Conservation (phyloP, 2,888 invertebrate species). For the Rhaphigaster nebulosa region DNA sequence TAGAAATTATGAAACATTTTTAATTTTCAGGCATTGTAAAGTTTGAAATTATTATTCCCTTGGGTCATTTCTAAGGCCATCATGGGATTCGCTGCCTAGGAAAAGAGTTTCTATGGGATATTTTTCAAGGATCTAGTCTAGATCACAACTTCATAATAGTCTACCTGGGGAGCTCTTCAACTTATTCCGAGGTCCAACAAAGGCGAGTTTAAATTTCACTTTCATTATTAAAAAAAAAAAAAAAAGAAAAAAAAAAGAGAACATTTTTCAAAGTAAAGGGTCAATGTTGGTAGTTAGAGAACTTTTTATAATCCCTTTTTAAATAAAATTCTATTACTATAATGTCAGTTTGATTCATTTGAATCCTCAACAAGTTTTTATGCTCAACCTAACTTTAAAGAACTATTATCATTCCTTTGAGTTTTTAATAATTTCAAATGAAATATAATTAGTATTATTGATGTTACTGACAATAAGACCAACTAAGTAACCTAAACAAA, state of each 20-base stretch:
- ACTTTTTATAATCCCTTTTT: background rate
- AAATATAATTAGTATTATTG: no score
- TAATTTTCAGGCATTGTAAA: slow-evolving; percentile 3
- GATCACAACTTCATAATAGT: slow-evolving; percentile 10
- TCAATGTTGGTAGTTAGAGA: background rate
- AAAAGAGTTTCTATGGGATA: background rate
- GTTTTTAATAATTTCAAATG: no score
- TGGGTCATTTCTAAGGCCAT: background rate
- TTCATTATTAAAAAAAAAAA: background rate
- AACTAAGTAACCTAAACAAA: no score
- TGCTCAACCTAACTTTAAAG: no score
- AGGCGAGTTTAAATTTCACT: background rate
- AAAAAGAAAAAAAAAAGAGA: background rate
- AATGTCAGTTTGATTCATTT: background rate
- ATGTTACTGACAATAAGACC: no score
- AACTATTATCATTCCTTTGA: no score
- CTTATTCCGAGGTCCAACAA: background rate
- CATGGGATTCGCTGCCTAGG: background rate
- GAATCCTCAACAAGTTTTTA: background rate
- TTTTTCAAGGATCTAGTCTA: background rate
- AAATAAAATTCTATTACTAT: background rate
- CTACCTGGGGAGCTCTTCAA: background rate
- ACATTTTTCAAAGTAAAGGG: background rate
- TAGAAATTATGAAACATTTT: background rate
- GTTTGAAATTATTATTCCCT: slow-evolving; percentile 12